phyloP scores from a whole-genome alignment of 2,113 vertebrate genomes.

The Macroglossus sobrinus region DNA sequence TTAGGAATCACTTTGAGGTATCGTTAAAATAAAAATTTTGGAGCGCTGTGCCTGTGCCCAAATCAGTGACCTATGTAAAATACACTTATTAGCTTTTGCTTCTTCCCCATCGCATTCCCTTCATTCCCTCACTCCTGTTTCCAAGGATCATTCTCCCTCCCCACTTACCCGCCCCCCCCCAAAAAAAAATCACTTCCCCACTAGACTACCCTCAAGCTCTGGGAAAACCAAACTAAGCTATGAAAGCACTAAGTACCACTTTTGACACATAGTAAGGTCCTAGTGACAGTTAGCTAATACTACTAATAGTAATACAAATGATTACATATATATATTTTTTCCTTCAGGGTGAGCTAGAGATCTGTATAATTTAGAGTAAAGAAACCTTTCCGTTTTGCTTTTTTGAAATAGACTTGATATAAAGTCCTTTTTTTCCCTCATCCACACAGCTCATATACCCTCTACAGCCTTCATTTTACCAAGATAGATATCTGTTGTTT shows the following conservation, averaged over 20 bases:
- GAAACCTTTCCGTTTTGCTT: neutral
- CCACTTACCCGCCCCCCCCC: rapidly evolving
- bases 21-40: neutral
- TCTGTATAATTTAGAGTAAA: neutral
- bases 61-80: neutral
- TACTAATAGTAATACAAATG: neutral
- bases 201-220: neutral
- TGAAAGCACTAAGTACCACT: neutral
- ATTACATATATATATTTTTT: neutral
- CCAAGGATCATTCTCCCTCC: neutral
- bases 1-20: neutral
- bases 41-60: neutral
- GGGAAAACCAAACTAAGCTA: neutral
- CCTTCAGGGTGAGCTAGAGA: conserved; percentile 23
- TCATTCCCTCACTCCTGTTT: neutral
- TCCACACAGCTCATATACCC: neutral
- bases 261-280: neutral
- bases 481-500: conserved; percentile 7
- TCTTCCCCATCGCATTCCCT: neutral
- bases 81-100: neutral
- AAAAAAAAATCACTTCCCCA: neutral
- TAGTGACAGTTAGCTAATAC: neutral
- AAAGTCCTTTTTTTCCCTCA: neutral
- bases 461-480: neutral
- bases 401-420: neutral